Conservation (phyloP, 2,797 vertebrate genomes). For the Sebastes alutus region DNA sequence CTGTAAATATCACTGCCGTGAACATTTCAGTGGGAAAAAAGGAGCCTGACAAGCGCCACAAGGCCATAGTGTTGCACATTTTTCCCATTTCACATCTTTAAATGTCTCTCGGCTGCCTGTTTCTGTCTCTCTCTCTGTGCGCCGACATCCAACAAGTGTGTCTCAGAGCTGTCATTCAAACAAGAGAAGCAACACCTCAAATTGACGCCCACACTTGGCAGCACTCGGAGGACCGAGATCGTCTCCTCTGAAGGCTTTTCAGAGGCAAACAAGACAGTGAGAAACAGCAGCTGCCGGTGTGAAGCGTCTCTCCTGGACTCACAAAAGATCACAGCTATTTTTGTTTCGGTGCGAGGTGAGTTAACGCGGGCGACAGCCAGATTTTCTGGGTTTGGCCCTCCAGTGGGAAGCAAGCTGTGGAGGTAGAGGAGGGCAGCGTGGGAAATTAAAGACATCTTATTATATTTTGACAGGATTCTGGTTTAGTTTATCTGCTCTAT, state of each 20-base stretch:
- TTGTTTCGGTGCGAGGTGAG: constrained; percentile 21
- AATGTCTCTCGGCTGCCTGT: constrained; percentile 30
- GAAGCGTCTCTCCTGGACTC: constrained; percentile 8
- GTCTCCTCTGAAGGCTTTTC: constrained; percentile 44
- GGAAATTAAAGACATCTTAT: constrained; percentile 42
- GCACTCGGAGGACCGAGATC: constrained; percentile 39
- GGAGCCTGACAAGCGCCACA: constrained; percentile 16
- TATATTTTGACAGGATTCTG: constrained; percentile 41
- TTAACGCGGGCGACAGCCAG: background rate
- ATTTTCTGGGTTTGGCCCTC: background rate
- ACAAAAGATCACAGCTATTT: constrained; percentile 12
- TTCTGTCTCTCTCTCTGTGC: background rate
- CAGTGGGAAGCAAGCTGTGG: background rate
- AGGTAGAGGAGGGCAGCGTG: background rate
- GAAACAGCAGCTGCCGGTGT: constrained; percentile 21
- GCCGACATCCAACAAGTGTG: constrained; percentile 51
- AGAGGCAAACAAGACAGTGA: constrained; percentile 31
- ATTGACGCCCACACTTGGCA: constrained; percentile 61
- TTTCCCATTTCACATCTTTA: constrained; percentile 12
- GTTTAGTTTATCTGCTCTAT: constrained; percentile 31
- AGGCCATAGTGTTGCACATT: constrained; percentile 32
- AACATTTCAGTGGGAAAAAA: background rate
- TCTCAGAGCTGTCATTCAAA: constrained; percentile 64
- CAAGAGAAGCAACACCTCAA: constrained; percentile 61
- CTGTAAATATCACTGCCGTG: constrained; percentile 5